phyloP scores from a whole-genome alignment of 2,797 vertebrate species.

The Lagocephalus sceleratus region DNA sequence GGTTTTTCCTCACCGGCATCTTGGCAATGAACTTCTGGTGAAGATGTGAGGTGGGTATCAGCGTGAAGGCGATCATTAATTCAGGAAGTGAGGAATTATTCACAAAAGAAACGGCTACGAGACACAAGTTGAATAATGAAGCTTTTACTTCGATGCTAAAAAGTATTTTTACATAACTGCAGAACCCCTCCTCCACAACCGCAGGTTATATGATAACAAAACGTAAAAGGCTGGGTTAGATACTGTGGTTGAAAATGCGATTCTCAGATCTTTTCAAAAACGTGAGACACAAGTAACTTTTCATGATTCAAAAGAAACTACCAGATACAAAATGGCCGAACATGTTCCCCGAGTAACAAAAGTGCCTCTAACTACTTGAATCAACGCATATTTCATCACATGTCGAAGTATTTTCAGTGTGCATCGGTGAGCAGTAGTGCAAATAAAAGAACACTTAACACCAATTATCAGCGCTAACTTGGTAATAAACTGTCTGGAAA shows the following conservation, averaged over 20 bases:
- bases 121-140: conserved; percentile 21
- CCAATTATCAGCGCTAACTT: conserved; percentile 13
- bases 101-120: conserved; percentile 32
- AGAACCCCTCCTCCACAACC: conserved; percentile 10
- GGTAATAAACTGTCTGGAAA: conserved; percentile 13
- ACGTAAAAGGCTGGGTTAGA: neutral
- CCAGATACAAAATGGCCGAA: too few relatives aligned
- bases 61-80: conserved; percentile 37
- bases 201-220: conserved; percentile 4
- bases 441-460: conserved; percentile 3
- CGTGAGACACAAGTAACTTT: neutral
- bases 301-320: too few relatives aligned
- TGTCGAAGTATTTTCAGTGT: conserved; percentile 4
- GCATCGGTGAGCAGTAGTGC: neutral
- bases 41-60: neutral
- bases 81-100: conserved; percentile 50
- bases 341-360: too few relatives aligned
- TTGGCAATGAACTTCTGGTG: neutral
- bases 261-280: neutral
- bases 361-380: too few relatives aligned
- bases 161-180: conserved; percentile 31
- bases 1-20: conserved; percentile 1
- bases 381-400: too few relatives aligned
- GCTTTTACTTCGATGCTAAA: conserved; percentile 28
- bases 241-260: neutral